Evolutionary conservation across 2,888 invertebrate species (phyloP).

Genomic region (Lucinisca nassula): DNA sequence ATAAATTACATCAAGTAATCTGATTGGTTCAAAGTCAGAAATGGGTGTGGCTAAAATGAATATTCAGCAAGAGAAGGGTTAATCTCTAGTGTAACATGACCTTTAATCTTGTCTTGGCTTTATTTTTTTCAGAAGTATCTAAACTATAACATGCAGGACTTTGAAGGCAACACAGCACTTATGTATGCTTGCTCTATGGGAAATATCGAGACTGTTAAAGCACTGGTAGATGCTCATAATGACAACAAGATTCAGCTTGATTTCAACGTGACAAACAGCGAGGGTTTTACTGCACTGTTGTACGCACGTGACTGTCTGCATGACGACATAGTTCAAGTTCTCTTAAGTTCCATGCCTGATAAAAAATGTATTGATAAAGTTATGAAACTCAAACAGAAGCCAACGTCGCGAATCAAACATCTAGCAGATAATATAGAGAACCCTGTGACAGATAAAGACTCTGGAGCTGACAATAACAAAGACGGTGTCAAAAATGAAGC

Average conservation of each 20-base stretch:
- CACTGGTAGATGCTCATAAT: conserved; percentile 41
- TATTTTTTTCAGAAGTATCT: conserved; percentile 52
- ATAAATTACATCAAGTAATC: too few species aligned
- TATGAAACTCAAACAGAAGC: not conserved
- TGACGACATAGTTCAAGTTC: conserved; percentile 21
- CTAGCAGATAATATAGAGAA: not conserved
- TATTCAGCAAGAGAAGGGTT: too few species aligned
- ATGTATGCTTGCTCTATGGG: conserved; percentile 71
- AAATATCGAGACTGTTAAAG: conserved; percentile 39
- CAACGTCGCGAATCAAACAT: not conserved
- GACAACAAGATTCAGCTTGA: conserved; percentile 27
- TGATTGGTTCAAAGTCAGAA: too few species aligned
- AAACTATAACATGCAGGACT: conserved; percentile 61
- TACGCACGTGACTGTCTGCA: conserved; percentile 35
- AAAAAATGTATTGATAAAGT: not conserved
- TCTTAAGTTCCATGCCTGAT: not conserved
- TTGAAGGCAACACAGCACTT: conserved; percentile 68
- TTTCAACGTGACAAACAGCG: conserved; percentile 42
- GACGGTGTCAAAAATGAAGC: conserved; percentile 2
- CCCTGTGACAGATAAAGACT: not conserved
- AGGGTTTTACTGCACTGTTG: conserved; percentile 56
- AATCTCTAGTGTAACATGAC: too few species aligned
- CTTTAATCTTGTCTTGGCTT: too few species aligned
- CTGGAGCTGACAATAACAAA: not conserved
- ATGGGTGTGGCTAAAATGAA: too few species aligned